phyloP scores from a whole-genome alignment of 2,113 vertebrate genomes.

The Globicephala melas region DNA sequence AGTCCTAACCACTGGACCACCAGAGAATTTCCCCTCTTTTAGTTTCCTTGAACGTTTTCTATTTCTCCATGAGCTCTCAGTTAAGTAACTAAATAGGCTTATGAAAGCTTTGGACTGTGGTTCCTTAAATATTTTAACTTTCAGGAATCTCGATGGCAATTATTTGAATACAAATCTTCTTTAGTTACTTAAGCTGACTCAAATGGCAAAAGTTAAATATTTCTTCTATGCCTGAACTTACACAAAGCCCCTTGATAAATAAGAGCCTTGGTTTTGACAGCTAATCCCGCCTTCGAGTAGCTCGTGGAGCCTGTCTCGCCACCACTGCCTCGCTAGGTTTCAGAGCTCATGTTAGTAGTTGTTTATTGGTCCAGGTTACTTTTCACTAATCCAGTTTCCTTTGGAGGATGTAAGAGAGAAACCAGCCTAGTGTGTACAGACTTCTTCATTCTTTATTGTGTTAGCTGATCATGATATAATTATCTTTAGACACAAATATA shows the following conservation, averaged over 20 bases:
- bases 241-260: neutral
- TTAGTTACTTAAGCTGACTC: neutral
- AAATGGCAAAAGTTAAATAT: neutral
- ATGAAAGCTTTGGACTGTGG: neutral
- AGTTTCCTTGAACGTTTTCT: constrained; percentile 21
- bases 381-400: neutral
- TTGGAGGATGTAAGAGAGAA: neutral
- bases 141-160: neutral
- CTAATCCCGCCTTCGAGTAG: neutral
- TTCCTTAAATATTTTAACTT: constrained; percentile 33
- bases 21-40: neutral
- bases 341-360: neutral
- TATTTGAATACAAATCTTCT: neutral
- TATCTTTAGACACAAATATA: neutral
- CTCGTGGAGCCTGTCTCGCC: neutral
- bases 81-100: neutral
- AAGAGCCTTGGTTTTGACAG: neutral
- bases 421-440: neutral
- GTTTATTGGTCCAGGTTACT: neutral
- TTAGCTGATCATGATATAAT: neutral
- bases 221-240: neutral
- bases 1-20: neutral
- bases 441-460: neutral
- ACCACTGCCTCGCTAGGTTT: neutral
- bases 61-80: neutral